These are phyloP conservation scores for Sisyra terminalis DNA, from an alignment of 2,888 invertebrate genomes.

Conservation along the genomic window DNA sequence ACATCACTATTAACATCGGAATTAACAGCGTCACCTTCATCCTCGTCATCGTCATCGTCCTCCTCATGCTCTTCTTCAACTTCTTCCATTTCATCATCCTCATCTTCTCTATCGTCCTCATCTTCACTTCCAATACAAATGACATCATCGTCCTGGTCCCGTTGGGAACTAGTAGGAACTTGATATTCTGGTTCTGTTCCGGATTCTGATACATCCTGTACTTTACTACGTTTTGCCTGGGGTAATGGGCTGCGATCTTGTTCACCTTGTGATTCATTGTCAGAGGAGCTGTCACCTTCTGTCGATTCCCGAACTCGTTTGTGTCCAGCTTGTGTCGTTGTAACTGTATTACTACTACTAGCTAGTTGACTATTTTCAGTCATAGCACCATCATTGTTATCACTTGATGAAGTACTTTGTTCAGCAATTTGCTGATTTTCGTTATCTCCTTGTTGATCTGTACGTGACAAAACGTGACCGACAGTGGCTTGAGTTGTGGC, in stretches of 20 bases:
- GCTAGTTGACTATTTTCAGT: constrained; percentile 25
- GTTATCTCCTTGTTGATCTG: constrained; percentile 41
- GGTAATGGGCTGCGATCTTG: constrained; percentile 25
- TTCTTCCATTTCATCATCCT: constrained; percentile 26
- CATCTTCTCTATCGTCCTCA: constrained; percentile 41
- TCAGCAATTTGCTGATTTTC: constrained; percentile 20
- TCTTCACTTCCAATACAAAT: constrained; percentile 68
- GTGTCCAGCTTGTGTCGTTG: constrained; percentile 44
- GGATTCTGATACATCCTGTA: constrained; percentile 39
- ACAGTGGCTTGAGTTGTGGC: constrained; percentile 35
- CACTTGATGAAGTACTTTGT: constrained; percentile 16
- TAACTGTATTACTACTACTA: constrained; percentile 48
- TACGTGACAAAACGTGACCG: constrained; percentile 51
- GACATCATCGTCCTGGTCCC: constrained; percentile 73
- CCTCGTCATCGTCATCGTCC: constrained; percentile 34
- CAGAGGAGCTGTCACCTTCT: constrained; percentile 34
- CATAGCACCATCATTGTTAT: constrained; percentile 14
- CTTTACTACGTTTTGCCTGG: constrained; percentile 33
- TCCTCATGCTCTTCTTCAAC: constrained; percentile 26
- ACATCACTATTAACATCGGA: constrained; percentile 4
- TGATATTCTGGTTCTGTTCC: constrained; percentile 59
- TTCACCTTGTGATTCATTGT: constrained; percentile 25
- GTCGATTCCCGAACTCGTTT: constrained; percentile 37
- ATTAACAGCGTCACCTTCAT: neutral
- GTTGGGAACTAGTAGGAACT: constrained; percentile 73